Base-by-base conservation (phyloP, 2,888 invertebrate genomes). In the Papilio protenor region DNA sequence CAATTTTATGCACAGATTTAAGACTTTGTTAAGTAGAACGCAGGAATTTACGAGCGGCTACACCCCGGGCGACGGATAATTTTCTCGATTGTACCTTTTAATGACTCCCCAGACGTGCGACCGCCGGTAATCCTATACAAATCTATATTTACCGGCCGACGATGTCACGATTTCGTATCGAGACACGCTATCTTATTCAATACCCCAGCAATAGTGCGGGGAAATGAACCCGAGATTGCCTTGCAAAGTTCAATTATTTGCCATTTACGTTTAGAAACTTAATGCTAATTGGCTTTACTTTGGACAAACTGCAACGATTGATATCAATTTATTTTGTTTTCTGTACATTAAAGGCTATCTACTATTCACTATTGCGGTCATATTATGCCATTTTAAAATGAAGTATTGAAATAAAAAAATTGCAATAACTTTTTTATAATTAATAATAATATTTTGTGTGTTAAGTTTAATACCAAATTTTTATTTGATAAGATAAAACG, bases 1-100 rank as follows among this genome's bases (percentile, higher is more conserved):
- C 89, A 90, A 91, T 90, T 93, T 92, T 90, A 93, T 90, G 91
- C 84, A 84, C 84, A 87, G 87, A 87, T 90, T 91, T 90, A 90
- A 92, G 87, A 88, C 87, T 86, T 83, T 82, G 83, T 83, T 87
- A 86, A 88, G 89, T 92, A 91, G 92, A 92, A 89, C 87, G 87
- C 84, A 81, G 83, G 83, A 87, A 90, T 91, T 92, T 91, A 92
- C 87, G 88, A 88, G 81, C 83, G 80, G 83, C 83, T 84, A 85
- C 88, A 87, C 88, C 88, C 84, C 86, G 80, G 87, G 87, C 87
- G 90, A 88, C 84, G 88, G 86, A 87, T 90, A 90, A 91, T 91
- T 90, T 90, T 88, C 87, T 85, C 83, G 84, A 86, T 84, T 86
- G 86, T 87, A 86, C 85, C 85, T 85, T 87, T 87, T 88, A 86